These are phyloP conservation scores for Bucorvus abyssinicus DNA, from an alignment of 2,797 vertebrate genomes.

Conservation along the genomic window DNA sequence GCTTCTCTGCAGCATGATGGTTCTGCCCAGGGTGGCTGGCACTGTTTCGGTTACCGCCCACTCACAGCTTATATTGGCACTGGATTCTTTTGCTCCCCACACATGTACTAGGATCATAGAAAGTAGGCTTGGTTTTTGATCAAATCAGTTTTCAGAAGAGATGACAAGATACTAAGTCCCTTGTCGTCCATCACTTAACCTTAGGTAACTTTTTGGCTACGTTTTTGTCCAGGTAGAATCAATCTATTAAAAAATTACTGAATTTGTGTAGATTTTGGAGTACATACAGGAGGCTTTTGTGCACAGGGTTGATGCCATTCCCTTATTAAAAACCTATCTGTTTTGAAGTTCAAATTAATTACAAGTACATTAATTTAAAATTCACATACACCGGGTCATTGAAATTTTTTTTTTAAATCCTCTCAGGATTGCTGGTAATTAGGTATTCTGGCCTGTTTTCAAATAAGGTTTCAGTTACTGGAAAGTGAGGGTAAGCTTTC, in stretches of 20 bases:
- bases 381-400: not conserved
- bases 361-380: not conserved
- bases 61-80: not conserved
- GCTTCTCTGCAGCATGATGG: not conserved
- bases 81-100: not conserved
- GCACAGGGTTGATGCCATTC: not conserved
- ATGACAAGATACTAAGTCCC: not conserved
- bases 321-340: not conserved
- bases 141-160: not conserved
- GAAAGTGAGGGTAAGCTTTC: not conserved
- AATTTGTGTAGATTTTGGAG: not conserved
- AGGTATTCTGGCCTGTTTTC: not conserved
- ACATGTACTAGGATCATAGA: not conserved
- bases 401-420: not conserved
- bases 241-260: not conserved
- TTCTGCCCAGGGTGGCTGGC: not conserved
- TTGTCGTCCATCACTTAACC: not conserved
- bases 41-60: not conserved
- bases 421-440: not conserved
- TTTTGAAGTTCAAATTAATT: not conserved
- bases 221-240: not conserved
- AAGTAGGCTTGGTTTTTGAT: not conserved
- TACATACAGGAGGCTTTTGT: not conserved
- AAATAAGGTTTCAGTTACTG: not conserved
- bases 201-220: not conserved